Evolutionary conservation across 2,113 vertebrate genomes (phyloP).

Genomic region (Chloroceryle aenea): DNA sequence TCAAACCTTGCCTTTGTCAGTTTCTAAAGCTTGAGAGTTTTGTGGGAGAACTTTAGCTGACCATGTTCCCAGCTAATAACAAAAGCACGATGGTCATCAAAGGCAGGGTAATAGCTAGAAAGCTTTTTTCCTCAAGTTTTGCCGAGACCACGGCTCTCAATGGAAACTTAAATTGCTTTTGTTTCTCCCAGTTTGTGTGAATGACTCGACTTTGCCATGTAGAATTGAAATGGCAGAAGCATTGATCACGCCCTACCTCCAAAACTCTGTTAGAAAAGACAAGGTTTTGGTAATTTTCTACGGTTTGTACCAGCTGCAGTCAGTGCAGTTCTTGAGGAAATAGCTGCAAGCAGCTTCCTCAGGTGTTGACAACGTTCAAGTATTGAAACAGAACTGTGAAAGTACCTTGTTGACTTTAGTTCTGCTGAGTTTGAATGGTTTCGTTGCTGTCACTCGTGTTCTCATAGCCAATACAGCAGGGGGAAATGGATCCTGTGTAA

Average conservation of each 20-base stretch:
- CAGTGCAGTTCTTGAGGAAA: fast-evolving
- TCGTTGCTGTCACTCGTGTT: not conserved
- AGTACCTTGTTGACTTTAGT: not conserved
- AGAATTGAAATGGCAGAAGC: not conserved
- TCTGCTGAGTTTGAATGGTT: not conserved
- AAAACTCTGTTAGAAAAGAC: not conserved
- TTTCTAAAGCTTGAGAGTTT: not conserved
- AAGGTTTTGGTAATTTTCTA: not conserved
- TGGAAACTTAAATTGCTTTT: not conserved
- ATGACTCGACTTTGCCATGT: not conserved
- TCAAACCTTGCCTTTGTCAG: not conserved
- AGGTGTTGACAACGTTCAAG: not conserved
- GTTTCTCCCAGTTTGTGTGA: not conserved
- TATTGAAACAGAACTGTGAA: not conserved
- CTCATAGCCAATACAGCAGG: fast-evolving
- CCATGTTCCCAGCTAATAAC: not conserved
- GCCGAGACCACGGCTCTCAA: not conserved
- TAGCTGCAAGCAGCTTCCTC: not conserved
- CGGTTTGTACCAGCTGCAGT: not conserved
- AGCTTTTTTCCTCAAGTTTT: not conserved
- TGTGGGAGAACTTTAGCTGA: not conserved
- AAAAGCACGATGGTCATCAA: not conserved
- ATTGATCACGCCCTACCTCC: not conserved
- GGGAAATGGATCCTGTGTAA: not conserved
- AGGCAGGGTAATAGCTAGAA: not conserved